Evolutionary conservation across 1,140 invertebrate species (phyloP), one percentile per base, ranked within the genome.

Genomic region (Paraescarpia echinospica): DNA sequence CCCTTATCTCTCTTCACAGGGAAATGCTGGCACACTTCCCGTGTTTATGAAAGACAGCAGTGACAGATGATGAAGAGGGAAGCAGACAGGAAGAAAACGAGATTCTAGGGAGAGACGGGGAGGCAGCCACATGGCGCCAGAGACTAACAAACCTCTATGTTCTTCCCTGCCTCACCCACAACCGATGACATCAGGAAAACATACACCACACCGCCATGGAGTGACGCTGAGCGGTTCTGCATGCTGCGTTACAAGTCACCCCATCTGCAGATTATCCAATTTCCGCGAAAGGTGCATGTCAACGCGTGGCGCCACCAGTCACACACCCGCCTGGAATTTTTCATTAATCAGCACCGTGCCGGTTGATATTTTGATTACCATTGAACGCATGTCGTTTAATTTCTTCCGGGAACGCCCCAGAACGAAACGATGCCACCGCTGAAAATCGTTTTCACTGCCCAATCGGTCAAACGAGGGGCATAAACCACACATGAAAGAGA

Each of bases 211-310:
- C 48, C 14, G 59, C 27, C 59, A 77, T 27, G 12, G 59, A 77
- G 59, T 77, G 59, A 77, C 2, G 59, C 59, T 77, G 59, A 77
- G 22, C 59, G 27, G 59, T 77, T 77, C 59, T 77, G 59, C 59
- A 77, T 77, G 4, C 59, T 18, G 27, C 0, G 12, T 77, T 27
- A 77, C 59, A 77, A 77, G 59, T 77, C 27, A 18, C 59, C 27
- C 59, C 59, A 77, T 77, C 59, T 77, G 59, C 59, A 77, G 59
- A 77, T 77, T 77, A 77, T 77, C 59, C 27, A 77, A 77, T 77
- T 77, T 77, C 59, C 59, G 59, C 27, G 59, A 77, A 18, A 41
- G 41, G 41, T 41, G 41, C 41, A 41, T 41, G 41, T 41, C 41
- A 41, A 41, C 41, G 41, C 41, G 12, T 12, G 4, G 41, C 27